Evolutionary conservation across 2,113 vertebrate species (phyloP).

Genomic region (Albula glossodonta): DNA sequence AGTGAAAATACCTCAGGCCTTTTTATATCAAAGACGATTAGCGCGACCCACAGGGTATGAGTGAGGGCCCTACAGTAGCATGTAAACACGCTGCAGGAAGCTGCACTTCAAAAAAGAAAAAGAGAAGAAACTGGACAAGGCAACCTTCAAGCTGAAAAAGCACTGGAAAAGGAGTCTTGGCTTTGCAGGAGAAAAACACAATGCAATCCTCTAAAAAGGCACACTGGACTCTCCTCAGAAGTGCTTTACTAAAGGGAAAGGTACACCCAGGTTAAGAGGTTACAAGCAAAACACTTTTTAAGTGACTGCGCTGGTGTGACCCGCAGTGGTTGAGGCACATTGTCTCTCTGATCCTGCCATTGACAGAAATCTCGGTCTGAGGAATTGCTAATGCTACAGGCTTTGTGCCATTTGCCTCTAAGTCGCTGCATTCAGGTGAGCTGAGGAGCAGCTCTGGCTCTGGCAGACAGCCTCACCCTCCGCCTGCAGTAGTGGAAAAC

Average conservation of each 20-base stretch:
- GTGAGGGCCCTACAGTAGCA: background rate
- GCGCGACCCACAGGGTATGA: background rate
- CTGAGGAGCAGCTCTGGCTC: background rate
- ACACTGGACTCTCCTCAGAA: background rate
- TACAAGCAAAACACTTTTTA: background rate
- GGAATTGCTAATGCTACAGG: background rate
- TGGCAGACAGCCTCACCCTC: background rate
- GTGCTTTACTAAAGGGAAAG: background rate
- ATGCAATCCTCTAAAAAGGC: background rate
- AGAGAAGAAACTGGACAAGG: background rate
- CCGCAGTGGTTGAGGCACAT: background rate
- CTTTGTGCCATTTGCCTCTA: background rate
- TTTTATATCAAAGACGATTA: constrained; percentile 24
- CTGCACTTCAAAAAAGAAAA: background rate
- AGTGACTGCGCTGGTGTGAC: background rate
- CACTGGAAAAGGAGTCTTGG: background rate
- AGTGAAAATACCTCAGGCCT: constrained; percentile 22
- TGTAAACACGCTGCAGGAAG: background rate
- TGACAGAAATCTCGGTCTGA: background rate
- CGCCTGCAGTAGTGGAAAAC: background rate
- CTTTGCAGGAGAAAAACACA: background rate
- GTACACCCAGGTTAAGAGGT: too few species aligned
- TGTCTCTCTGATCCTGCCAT: background rate
- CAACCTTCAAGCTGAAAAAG: background rate
- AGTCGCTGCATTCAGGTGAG: background rate